Percentiles rank a stretch among this genome's conserved stretches.
phyloP scores from a whole-genome alignment of 2,113 vertebrate genomes.

The Phylloscopus whistleri region DNA sequence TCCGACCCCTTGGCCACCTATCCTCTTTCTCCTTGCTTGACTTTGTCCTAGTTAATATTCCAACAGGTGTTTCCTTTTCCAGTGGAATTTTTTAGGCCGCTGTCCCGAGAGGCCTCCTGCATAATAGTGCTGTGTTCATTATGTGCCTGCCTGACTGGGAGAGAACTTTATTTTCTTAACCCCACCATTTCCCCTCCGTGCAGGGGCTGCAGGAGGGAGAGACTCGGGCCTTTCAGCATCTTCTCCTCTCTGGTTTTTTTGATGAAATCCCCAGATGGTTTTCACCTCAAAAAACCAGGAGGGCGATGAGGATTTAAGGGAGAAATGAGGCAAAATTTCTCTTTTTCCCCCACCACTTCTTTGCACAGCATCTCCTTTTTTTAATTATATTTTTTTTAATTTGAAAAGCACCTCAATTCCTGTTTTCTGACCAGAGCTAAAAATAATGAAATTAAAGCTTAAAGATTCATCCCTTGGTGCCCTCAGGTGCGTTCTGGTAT shows the following conservation, averaged over 20 bases:
- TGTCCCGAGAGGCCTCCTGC: constrained; percentile 53
- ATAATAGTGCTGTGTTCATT: constrained; percentile 56
- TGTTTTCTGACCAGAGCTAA: not conserved
- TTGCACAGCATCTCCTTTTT: not conserved
- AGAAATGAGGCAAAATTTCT: not conserved
- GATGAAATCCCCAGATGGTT: not conserved
- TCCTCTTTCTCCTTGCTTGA: constrained; percentile 61
- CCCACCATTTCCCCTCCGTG: constrained; percentile 43
- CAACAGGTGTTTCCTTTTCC: constrained; percentile 69
- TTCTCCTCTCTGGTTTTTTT: not conserved
- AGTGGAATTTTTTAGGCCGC: constrained; percentile 56
- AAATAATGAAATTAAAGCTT: not conserved
- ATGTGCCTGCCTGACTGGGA: constrained; percentile 7
- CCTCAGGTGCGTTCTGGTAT: not conserved
- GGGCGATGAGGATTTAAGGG: not conserved
- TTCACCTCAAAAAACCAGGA: not conserved
- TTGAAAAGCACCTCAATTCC: not conserved
- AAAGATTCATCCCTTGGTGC: not conserved
- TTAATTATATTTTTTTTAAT: not conserved
- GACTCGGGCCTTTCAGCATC: not conserved
- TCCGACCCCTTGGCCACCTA: constrained; percentile 36
- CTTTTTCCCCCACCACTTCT: not conserved
- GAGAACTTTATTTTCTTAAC: constrained; percentile 67
- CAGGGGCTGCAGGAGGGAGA: not conserved
- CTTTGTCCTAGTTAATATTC: constrained; percentile 69